A percentile compares a stretch with the other conserved stretches of the same genome.
These are phyloP conservation scores for Lycaon pictus DNA, from an alignment of 2,113 vertebrate genomes.

Conservation along the genomic window DNA sequence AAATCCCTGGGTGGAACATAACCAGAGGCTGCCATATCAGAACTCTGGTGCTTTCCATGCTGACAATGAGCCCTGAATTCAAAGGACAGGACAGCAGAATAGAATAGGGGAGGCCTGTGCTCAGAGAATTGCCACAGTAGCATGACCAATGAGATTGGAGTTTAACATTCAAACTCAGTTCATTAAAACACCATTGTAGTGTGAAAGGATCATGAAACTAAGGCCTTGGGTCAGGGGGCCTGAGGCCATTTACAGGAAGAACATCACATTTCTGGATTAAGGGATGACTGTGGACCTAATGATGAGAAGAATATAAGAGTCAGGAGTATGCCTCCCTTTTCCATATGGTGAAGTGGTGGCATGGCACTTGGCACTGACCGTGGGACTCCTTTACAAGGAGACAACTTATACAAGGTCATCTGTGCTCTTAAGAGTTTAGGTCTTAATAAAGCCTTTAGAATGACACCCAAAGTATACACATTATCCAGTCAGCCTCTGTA, in stretches of 20 bases:
- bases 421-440: neutral
- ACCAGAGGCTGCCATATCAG: constrained; percentile 71
- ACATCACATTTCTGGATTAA: neutral
- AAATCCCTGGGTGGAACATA: constrained; percentile 55
- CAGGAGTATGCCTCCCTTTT: neutral
- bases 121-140: neutral
- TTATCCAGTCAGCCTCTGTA: neutral
- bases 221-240: constrained; percentile 22
- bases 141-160: constrained; percentile 1
- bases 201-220: constrained; percentile 34
- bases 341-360: neutral
- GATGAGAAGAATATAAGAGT: neutral
- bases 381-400: neutral
- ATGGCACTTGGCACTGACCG: neutral
- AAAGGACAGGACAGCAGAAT: constrained; percentile 50
- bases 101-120: constrained; percentile 19
- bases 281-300: neutral
- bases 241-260: neutral
- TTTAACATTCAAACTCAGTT: constrained; percentile 28
- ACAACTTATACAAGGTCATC: neutral
- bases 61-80: constrained; percentile 63
- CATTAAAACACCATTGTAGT: neutral
- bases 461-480: neutral
- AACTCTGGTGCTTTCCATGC: constrained; percentile 72
- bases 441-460: constrained; percentile 2